phyloP scores from a whole-genome alignment of 2,888 invertebrate species.

The Plebejus melissa region DNA sequence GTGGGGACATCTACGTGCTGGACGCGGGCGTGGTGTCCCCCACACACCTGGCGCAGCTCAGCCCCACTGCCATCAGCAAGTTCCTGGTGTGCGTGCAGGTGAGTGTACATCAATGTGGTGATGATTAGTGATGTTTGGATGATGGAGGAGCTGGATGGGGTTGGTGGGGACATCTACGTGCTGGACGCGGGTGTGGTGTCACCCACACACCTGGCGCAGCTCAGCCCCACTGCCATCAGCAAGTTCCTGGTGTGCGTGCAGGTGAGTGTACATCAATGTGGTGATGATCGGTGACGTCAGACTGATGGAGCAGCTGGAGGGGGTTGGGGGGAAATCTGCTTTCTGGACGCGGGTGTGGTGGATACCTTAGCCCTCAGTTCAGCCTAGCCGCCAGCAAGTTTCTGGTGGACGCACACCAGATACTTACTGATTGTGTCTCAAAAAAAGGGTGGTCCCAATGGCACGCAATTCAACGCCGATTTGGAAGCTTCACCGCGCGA shows the following conservation, averaged over 20 bases:
- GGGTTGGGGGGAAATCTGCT: too few species aligned
- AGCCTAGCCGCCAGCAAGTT: conserved; percentile 73
- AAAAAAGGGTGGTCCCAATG: too few species aligned
- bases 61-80: conserved; percentile 87
- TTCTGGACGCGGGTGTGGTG: too few species aligned
- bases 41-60: conserved; percentile 87
- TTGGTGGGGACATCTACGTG: conserved; percentile 57
- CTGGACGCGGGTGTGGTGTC: conserved; percentile 88
- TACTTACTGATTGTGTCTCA: too few species aligned
- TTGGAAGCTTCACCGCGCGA: too few species aligned
- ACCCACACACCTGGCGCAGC: conserved; percentile 86
- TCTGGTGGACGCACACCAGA: conserved; percentile 65
- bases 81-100: conserved; percentile 89
- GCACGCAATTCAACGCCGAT: too few species aligned
- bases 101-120: conserved; percentile 46
- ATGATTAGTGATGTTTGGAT: conserved; percentile 92
- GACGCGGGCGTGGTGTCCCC: conserved; percentile 87
- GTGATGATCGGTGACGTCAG: too few species aligned
- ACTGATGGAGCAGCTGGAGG: too few species aligned
- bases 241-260: too few species aligned
- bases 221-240: conserved; percentile 86
- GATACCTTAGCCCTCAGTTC: too few species aligned
- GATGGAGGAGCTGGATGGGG: conserved; percentile 80
- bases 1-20: conserved; percentile 88
- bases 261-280: too few species aligned